Evolutionary conservation across 1,140 invertebrate genomes (phyloP).

Genomic region (Nephila pilipes): DNA sequence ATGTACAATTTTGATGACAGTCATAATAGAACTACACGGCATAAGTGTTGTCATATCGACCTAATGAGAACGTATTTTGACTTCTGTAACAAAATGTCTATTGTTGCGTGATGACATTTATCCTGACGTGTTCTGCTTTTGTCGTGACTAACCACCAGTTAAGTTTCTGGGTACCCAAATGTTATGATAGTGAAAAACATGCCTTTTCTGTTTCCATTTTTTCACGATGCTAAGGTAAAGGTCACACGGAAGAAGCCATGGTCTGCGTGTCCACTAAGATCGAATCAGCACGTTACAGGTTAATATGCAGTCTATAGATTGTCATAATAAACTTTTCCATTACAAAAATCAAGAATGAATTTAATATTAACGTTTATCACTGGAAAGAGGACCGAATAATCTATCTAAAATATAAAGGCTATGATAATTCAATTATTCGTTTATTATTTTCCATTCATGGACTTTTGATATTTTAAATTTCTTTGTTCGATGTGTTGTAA

Average conservation of each 20-base stretch:
- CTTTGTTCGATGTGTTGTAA: too few species aligned
- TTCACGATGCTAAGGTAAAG: constrained; percentile 40
- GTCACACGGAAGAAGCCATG: constrained; percentile 41
- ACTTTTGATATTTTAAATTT: too few species aligned
- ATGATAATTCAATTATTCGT: not conserved
- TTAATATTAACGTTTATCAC: not conserved
- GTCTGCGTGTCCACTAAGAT: constrained; percentile 6
- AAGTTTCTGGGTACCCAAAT: constrained; percentile 29
- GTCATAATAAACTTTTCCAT: not conserved
- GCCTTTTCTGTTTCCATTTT: constrained; percentile 62
- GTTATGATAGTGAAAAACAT: constrained; percentile 54
- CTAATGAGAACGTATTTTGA: constrained; percentile 44
- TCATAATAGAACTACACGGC: not conserved
- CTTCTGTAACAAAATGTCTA: constrained; percentile 46
- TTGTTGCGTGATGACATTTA: constrained; percentile 39
- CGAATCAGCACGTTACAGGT: constrained; percentile 40
- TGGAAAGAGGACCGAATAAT: not conserved
- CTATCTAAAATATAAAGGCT: not conserved
- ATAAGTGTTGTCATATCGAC: constrained; percentile 21
- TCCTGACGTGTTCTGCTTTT: constrained; percentile 36
- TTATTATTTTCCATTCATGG: not conserved
- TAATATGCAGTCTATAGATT: constrained; percentile 1
- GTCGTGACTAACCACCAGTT: constrained; percentile 32
- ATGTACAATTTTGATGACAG: not conserved
- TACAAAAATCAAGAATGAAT: not conserved